phyloP scores from a whole-genome alignment of 1,140 invertebrate species.

The Euwallacea similis region DNA sequence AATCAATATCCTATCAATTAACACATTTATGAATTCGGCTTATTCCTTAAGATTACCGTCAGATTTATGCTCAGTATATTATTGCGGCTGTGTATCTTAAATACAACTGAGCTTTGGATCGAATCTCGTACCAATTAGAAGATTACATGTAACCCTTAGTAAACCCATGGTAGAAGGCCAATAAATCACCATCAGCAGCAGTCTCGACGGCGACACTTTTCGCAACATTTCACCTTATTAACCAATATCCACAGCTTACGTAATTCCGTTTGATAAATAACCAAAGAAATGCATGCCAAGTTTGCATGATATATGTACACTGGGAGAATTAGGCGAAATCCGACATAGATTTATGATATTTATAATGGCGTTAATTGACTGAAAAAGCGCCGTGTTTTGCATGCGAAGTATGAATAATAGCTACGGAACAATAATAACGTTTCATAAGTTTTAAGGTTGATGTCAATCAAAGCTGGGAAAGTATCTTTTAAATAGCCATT shows the following conservation, averaged over 20 bases:
- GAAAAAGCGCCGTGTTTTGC: slow-evolving; percentile 12
- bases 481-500: too few species aligned
- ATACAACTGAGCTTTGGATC: too few species aligned
- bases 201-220: neutral
- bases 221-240: neutral
- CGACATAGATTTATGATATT: slow-evolving; percentile 25
- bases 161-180: neutral
- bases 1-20: too few species aligned
- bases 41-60: too few species aligned
- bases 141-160: neutral
- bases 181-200: neutral
- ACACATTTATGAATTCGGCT: too few species aligned
- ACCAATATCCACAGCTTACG: too few species aligned
- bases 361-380: slow-evolving; percentile 19
- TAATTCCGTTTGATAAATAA: neutral
- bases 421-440: too few species aligned
- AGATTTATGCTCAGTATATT: too few species aligned
- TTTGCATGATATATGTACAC: slow-evolving; percentile 14
- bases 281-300: slow-evolving; percentile 16
- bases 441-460: too few species aligned
- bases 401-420: slow-evolving; percentile 2
- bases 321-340: slow-evolving; percentile 9
- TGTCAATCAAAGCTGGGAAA: too few species aligned
- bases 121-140: too few species aligned
- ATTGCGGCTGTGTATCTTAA: too few species aligned